Conservation (phyloP, 2,113 vertebrate genomes). For the Entelurus aequoreus region DNA sequence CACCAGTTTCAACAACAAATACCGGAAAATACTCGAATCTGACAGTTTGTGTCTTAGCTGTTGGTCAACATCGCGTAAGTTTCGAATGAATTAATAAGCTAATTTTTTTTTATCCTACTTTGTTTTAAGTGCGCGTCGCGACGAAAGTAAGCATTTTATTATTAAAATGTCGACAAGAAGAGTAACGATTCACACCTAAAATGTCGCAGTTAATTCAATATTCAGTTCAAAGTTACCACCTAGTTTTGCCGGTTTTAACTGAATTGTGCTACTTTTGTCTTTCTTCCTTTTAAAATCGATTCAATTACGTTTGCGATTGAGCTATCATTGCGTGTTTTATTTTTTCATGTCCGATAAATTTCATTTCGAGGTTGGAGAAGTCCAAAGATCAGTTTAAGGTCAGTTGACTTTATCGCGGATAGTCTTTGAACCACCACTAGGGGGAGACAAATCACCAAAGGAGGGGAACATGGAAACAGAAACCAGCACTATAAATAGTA, state of each 20-base stretch:
- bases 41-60: no score
- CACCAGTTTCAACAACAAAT: no score
- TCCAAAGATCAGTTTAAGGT: not conserved
- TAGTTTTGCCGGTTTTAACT: not conserved
- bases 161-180: not conserved
- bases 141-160: not conserved
- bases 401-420: not conserved
- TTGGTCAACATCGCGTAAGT: not conserved
- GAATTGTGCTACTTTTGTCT: not conserved
- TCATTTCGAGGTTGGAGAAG: not conserved
- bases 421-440: not conserved
- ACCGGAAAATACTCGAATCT: no score
- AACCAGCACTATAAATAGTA: no score
- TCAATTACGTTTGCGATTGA: not conserved
- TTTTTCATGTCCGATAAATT: no score
- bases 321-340: no score
- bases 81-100: not conserved
- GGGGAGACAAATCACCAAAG: not conserved
- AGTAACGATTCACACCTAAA: not conserved
- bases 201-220: not conserved
- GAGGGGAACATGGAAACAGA: not conserved
- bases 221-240: not conserved
- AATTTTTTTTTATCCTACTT: not conserved
- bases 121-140: not conserved
- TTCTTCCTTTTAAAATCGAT: not conserved